Base-by-base conservation (phyloP, 1,140 invertebrate species). In the Chlorops oryzae region DNA sequence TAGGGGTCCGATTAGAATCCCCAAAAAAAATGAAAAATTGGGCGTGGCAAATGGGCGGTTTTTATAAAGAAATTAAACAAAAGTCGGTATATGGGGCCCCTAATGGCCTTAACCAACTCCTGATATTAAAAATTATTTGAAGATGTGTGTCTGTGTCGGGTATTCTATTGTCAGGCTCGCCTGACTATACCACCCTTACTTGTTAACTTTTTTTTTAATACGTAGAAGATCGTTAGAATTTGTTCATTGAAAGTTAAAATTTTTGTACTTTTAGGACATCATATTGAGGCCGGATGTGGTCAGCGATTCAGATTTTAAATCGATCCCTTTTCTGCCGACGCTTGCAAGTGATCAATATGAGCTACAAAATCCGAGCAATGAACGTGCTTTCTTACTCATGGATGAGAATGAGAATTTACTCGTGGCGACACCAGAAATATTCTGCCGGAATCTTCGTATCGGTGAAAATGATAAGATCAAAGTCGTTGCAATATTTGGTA, bases 401-500 rank as follows among this genome's bases (percentile, higher is more conserved):
- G 78, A 82, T 56, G 76, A 61, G 15, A 75, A 76, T 37, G 80
- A 81, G 59, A 66, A 75, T 39, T 56, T 80, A 3, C 74, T 75
- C 57, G 75, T 82, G 3, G 63, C 72, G 1, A 75, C 59, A 43
- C 66, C 62, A 0, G 76, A 81, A 47, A 59, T 78, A 24, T 82
- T 83, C 57, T 58, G 75, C 10, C 63, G 73, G 15, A 73, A 73
- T 51, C 57, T 83, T 0, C 66, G 72, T 12, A 80, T 77, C 50
- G 52, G 52, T 5, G 64, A 73, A 15, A 61, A 74, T 17, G 63
- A 71, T 1, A 80, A 79, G 62, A 80, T 90, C 2, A 92, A 91
- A 75, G 88, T 92, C 17, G 81, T 92, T 2, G 88, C 88, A 3
- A 89, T 92, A 62, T 89, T 92, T 77, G 90, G 90, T 1, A 91